Evolutionary conservation across 2,888 invertebrate genomes (phyloP), one percentile per base, ranked within the genome.

Genomic region (Azorinus chamasolen): DNA sequence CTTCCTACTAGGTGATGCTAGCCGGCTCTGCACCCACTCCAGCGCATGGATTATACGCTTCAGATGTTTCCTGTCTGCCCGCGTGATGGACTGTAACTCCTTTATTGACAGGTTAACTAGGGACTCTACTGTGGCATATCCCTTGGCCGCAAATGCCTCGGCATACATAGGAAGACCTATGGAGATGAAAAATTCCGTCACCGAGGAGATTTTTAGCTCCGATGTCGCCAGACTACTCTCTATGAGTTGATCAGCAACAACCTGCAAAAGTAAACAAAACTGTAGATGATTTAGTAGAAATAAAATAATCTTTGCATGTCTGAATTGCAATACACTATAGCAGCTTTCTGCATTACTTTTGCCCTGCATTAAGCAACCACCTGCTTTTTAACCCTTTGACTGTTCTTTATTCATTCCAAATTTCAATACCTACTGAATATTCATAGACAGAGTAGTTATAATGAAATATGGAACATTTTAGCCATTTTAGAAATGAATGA

Each of bases 151-250:
- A 54, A 90, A 83, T 22, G 79, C 72, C 6, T 82, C 78, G 16
- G 82, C 83, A 83, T 93, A 93, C 92, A 93, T 93, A 10, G 93
- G 93, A 59, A 93, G 86, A 37, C 93, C 93, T 41, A 92, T 88
- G 37, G 92, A 92, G 25, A 87, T 86, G 41, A 93, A 89, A 87
- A 93, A 92, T 51, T 62, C 62, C 20, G 48, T 39, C 10, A 93
- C 77, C 32, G 90, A 90, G 12, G 88, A 84, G 53, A 91, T 91
- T 83, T 91, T 91, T 25, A 91, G 87, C 82, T 92, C 92, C 68
- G 89, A 89, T 18, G 92, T 89, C 32, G 85, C 88, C 8, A 86
- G 79, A 68, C 90, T 90, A 25, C 88, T 86, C 22, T 92, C 91
- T 14, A 88, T 88, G 66, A 92, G 80, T 61, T 89, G 88, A 43